Evolutionary conservation across 2,113 vertebrate species (phyloP).

Genomic region (Tenrec ecaudatus): DNA sequence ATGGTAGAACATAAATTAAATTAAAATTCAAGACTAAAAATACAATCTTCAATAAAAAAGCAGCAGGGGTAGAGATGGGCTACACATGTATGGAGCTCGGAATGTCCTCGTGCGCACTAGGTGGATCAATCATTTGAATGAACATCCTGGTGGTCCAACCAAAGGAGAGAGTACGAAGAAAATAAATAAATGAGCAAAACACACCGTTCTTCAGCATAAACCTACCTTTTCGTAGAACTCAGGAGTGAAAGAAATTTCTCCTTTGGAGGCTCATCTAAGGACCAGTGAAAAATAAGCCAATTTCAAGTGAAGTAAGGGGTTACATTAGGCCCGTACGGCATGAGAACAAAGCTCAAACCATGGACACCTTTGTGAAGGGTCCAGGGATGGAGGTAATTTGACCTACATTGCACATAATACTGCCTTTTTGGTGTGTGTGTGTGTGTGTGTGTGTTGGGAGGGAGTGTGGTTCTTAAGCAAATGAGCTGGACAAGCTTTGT

Average conservation of each 20-base stretch:
- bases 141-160: background rate
- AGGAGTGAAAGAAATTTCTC: background rate
- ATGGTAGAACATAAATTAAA: slow-evolving; percentile 36
- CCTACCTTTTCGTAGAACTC: slow-evolving; percentile 1
- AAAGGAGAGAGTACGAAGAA: slow-evolving; percentile 1
- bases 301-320: background rate
- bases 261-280: background rate
- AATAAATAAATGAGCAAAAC: background rate
- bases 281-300: background rate
- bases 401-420: no score
- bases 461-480: no score
- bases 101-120: background rate
- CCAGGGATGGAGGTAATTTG: no score
- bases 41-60: slow-evolving; percentile 12
- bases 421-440: no score
- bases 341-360: background rate
- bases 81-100: background rate
- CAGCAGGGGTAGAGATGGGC: background rate
- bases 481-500: no score
- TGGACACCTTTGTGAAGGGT: no score
- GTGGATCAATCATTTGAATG: background rate
- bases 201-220: background rate
- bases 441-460: no score
- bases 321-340: background rate
- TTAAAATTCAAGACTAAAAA: slow-evolving; percentile 32